phyloP scores from a whole-genome alignment of 2,888 invertebrate species.

The Thyatira batis region DNA sequence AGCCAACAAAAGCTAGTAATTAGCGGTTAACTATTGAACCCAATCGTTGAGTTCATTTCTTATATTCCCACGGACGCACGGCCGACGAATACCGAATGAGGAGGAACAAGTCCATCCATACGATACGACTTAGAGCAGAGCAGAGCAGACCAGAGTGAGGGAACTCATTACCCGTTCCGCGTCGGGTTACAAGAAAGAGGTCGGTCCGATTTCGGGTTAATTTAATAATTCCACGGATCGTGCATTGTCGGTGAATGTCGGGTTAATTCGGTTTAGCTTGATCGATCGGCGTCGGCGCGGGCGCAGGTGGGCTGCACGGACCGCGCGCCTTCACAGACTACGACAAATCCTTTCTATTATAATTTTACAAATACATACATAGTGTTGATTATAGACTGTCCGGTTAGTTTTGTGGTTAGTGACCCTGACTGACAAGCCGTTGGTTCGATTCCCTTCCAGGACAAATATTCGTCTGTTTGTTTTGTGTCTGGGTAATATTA shows the following conservation, averaged over 20 bases:
- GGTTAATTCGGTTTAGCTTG: constrained; percentile 55
- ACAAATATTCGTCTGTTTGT: no score
- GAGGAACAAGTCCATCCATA: constrained; percentile 4
- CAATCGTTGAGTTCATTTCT: constrained; percentile 42
- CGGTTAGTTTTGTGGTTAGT: no score
- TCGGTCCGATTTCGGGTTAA: constrained; percentile 58
- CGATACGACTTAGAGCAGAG: constrained; percentile 1
- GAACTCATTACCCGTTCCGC: constrained; percentile 54
- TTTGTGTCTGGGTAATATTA: no score
- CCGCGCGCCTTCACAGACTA: constrained; percentile 21
- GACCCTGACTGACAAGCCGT: no score
- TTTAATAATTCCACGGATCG: constrained; percentile 64
- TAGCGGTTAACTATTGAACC: constrained; percentile 44
- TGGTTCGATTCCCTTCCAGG: no score
- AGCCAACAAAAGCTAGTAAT: constrained; percentile 46
- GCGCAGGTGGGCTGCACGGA: constrained; percentile 56
- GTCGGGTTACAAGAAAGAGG: constrained; percentile 66
- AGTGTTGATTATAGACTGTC: no score
- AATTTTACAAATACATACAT: neutral
- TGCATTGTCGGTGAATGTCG: constrained; percentile 61
- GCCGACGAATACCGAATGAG: constrained; percentile 15
- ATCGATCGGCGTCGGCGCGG: constrained; percentile 46
- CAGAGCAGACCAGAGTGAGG: constrained; percentile 31
- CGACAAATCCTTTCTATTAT: neutral
- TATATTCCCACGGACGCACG: constrained; percentile 40